Base-by-base conservation (phyloP, 2,888 invertebrate species). In the Aquatica leii region DNA sequence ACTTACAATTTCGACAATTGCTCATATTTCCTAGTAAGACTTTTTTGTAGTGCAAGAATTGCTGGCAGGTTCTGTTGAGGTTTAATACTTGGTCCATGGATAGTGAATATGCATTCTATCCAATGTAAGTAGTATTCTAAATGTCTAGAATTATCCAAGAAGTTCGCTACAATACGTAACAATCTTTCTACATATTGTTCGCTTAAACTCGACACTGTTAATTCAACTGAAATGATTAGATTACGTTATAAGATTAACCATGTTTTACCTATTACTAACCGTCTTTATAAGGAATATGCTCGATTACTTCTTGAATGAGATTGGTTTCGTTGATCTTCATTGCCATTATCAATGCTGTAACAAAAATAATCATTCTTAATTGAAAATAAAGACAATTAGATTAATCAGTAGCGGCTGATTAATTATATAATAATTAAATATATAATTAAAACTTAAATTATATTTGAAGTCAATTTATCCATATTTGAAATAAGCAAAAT, bases 81-180 rank as follows among this genome's bases (percentile, higher is more conserved):
- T 78, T 83, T 78, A 65, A 86, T 80, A 69, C 76, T 80, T 0
- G 87, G 84, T 6, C 90, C 90, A 76, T 90, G 89, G 34, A 81
- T 79, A 0, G 87, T 88, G 35, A 97, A 79, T 1, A 95, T 78
- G 12, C 83, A 81, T 71, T 89, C 86, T 37, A 89, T 84, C 97
- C 97, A 97, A 46, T 86, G 81, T 35, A 97, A 82, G 77, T 98
- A 93, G 77, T 95, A 97, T 75, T 98, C 94, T 41, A 98, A 77
- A 76, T 98, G 97, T 0, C 87, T 85, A 1, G 94, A 91, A 31
- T 85, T 85, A 71, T 94, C 95, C 17, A 98, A 78, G 51, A 90
- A 86, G 1, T 86, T 85, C 0, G 92, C 89, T 37, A 96, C 75
- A 71, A 90, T 90, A 63, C 84, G 83, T 11, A 97, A 82, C 18